Evolutionary conservation across 2,113 vertebrate species (phyloP).

Genomic region (Triplophysa tibetana): DNA sequence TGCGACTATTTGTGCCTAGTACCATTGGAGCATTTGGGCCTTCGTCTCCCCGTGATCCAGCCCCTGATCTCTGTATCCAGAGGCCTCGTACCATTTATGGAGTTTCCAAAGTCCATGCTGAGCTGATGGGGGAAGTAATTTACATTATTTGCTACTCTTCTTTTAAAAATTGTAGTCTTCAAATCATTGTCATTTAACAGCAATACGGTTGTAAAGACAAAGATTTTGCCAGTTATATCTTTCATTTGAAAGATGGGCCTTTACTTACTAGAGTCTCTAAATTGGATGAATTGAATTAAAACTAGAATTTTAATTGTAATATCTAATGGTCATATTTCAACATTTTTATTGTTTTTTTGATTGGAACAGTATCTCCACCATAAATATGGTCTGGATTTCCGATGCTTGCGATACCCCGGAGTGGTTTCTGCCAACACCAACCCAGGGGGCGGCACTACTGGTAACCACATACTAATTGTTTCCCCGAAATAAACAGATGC

Average conservation of each 20-base stretch:
- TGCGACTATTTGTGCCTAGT: slow-evolving; percentile 78
- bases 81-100: slow-evolving; percentile 78
- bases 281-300: no score
- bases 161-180: background rate
- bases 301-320: no score
- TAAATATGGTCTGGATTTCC: slow-evolving; percentile 78
- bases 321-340: background rate
- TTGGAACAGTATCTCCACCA: slow-evolving; percentile 75
- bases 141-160: background rate
- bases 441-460: slow-evolving; percentile 76
- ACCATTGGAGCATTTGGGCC: slow-evolving; percentile 79
- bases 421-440: slow-evolving; percentile 73
- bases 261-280: no score
- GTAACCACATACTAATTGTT: slow-evolving; percentile 52
- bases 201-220: background rate
- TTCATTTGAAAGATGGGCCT: no score
- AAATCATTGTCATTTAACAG: background rate
- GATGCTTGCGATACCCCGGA: slow-evolving; percentile 76
- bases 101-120: slow-evolving; percentile 78
- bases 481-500: background rate
- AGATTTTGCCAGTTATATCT: no score
- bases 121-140: slow-evolving; percentile 77
- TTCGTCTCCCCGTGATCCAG: slow-evolving; percentile 74
- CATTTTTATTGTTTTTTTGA: slow-evolving; percentile 27
- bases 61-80: slow-evolving; percentile 77